Conservation (phyloP, 2,888 invertebrate genomes). For the Ophion ellenae region DNA sequence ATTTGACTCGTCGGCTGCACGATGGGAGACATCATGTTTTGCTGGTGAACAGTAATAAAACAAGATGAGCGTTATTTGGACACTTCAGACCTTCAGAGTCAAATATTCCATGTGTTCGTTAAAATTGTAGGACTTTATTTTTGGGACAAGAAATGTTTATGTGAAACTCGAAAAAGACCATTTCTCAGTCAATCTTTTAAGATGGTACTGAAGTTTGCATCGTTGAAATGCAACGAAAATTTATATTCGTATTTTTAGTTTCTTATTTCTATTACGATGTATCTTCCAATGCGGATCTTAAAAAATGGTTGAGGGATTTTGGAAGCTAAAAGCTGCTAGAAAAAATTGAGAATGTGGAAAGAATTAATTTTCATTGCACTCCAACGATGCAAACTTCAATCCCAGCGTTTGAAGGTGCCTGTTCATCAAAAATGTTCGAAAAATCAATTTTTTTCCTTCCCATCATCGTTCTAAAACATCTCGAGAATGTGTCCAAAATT, state of each 20-base stretch:
- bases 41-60: constrained; percentile 84
- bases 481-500: not conserved
- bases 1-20: constrained; percentile 87
- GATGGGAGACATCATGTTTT: constrained; percentile 94
- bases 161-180: not conserved
- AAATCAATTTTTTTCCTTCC: not conserved
- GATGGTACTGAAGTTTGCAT: too few species aligned
- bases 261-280: too few species aligned
- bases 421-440: not conserved
- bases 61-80: not conserved
- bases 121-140: not conserved
- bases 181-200: not conserved
- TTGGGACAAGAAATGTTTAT: too few species aligned
- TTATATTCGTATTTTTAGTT: too few species aligned
- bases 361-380: too few species aligned
- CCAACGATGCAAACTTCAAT: too few species aligned
- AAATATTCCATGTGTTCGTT: not conserved
- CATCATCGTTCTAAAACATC: not conserved
- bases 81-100: not conserved
- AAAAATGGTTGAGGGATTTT: too few species aligned
- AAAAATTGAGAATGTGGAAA: too few species aligned
- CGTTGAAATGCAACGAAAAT: too few species aligned
- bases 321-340: too few species aligned
- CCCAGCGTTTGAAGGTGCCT: not conserved
- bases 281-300: not conserved